Evolutionary conservation across 2,113 vertebrate species (phyloP).

Genomic region (Trochalopteron elliotii): DNA sequence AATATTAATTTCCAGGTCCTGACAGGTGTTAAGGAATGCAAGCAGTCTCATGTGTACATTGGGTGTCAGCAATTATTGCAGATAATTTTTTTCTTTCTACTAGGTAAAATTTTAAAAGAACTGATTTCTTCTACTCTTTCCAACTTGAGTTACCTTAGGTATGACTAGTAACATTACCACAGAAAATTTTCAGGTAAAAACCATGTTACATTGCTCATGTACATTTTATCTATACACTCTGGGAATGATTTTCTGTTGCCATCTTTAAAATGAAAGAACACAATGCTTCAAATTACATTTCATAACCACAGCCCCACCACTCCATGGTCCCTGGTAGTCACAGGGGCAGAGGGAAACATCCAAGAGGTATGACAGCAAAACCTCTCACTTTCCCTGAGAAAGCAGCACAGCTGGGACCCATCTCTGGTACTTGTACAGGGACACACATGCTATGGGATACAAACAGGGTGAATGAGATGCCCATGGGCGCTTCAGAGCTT

Average conservation of each 20-base stretch:
- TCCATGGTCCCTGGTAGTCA: neutral
- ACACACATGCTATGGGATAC: rapidly evolving
- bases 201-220: neutral
- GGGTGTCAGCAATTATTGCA: neutral
- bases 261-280: neutral
- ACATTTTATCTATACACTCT: neutral
- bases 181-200: neutral
- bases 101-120: neutral
- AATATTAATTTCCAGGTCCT: neutral
- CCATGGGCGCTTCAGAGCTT: neutral
- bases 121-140: neutral
- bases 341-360: neutral
- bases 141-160: neutral
- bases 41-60: neutral
- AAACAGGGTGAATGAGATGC: neutral
- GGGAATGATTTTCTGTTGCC: neutral
- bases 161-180: neutral
- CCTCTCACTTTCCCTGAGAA: neutral
- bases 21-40: neutral
- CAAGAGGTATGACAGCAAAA: neutral
- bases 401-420: neutral
- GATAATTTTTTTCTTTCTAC: neutral
- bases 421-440: neutral
- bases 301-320: neutral
- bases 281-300: neutral